Evolutionary conservation across 2,888 invertebrate genomes (phyloP).

Genomic region (Protula sp.): DNA sequence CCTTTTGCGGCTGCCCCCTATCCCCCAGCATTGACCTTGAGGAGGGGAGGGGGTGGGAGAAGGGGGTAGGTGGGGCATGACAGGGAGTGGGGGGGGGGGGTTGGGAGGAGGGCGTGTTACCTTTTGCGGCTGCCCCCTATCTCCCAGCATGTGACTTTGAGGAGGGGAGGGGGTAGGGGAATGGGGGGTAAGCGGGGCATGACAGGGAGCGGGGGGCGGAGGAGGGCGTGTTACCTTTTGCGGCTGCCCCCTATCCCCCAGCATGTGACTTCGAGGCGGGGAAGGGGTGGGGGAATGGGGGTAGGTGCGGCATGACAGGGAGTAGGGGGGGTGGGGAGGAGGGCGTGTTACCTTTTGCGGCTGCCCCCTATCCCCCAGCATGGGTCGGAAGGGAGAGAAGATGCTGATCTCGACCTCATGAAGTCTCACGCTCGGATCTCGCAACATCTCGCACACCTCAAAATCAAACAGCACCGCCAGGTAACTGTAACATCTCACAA

Average conservation of each 20-base stretch:
- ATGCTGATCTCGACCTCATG: conserved; percentile 66
- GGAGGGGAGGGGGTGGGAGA: conserved; percentile 68
- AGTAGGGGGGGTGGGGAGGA: no score
- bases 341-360: conserved; percentile 43
- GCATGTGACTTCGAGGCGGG: conserved; percentile 79
- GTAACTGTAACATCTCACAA: no score
- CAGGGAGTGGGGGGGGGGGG: no score
- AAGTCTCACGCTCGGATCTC: conserved; percentile 62
- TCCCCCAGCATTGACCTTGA: conserved; percentile 87
- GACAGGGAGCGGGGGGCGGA: no score
- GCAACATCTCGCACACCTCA: conserved; percentile 66
- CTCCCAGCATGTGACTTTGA: conserved; percentile 83
- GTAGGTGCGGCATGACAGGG: no score
- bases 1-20: conserved; percentile 57
- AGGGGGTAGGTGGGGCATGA: no score
- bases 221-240: conserved; percentile 51
- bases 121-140: conserved; percentile 59
- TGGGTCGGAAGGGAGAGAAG: conserved; percentile 77
- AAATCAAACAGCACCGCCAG: no score
- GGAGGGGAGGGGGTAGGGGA: no score
- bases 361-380: conserved; percentile 73
- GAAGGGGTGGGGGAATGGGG: no score
- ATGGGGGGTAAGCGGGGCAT: no score
- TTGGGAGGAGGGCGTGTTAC: no score
- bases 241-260: conserved; percentile 67